Percentiles rank a stretch among this genome's conserved stretches.
Evolutionary conservation across 2,888 invertebrate species (phyloP).

Genomic region (Psococerastis gibbosa): DNA sequence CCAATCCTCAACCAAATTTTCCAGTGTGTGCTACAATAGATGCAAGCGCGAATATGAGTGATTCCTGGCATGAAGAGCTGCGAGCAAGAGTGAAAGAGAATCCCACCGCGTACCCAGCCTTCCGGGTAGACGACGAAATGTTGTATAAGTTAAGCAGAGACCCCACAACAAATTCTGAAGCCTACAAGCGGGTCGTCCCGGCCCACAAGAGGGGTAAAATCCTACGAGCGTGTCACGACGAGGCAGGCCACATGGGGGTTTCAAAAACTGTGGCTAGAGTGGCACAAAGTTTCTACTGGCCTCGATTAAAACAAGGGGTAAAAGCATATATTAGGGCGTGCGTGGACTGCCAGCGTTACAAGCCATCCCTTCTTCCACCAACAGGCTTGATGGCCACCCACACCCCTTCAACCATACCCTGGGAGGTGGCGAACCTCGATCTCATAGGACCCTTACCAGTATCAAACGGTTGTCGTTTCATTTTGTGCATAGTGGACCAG

Average conservation of each 20-base stretch:
- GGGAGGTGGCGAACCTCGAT: neutral
- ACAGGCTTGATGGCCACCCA: slow-evolving; percentile 13
- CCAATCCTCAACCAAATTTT: too few species aligned
- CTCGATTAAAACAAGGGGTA: slow-evolving; percentile 16
- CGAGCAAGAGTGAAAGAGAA: too few species aligned
- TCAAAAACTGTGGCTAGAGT: slow-evolving; percentile 7
- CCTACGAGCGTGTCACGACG: neutral
- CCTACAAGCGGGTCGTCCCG: neutral
- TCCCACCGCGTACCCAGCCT: too few species aligned
- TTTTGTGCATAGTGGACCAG: slow-evolving; percentile 20
- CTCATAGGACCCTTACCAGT: slow-evolving; percentile 16
- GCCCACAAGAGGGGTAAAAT: neutral
- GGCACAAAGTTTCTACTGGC: slow-evolving; percentile 17
- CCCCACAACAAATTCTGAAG: too few species aligned
- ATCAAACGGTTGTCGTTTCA: slow-evolving; percentile 13
- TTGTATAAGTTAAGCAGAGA: too few species aligned
- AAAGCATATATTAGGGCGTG: slow-evolving; percentile 15
- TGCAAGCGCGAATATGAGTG: too few species aligned
- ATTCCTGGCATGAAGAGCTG: too few species aligned
- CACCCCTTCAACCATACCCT: neutral
- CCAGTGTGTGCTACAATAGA: too few species aligned
- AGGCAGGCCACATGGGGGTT: neutral
- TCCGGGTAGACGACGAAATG: too few species aligned
- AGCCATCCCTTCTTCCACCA: slow-evolving; percentile 12
- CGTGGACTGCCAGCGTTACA: slow-evolving; percentile 14